These are phyloP conservation scores for Belonocnema kinseyi DNA, from an alignment of 1,140 invertebrate genomes.

Conservation along the genomic window DNA sequence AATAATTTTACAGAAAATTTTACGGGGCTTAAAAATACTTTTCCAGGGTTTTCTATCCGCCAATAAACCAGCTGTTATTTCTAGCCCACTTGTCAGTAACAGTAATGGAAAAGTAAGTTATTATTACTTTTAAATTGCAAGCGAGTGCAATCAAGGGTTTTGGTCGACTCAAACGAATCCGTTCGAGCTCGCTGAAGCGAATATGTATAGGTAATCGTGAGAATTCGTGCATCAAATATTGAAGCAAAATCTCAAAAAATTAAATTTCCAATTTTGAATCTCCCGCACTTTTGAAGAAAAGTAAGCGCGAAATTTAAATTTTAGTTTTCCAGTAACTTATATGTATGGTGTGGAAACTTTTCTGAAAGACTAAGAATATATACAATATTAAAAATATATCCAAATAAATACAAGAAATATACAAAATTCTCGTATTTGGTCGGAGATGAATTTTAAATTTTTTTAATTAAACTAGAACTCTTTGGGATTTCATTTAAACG, in stretches of 20 bases:
- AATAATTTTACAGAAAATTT: no score
- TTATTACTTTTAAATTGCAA: constrained; percentile 28
- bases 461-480: no score
- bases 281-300: neutral
- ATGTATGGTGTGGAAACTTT: no score
- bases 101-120: constrained; percentile 25
- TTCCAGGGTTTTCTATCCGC: neutral
- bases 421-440: no score
- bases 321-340: no score
- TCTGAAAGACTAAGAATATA: no score
- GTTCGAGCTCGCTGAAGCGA: constrained; percentile 4
- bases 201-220: neutral
- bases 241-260: neutral
- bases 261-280: neutral
- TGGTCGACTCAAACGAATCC: constrained; percentile 18
- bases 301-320: no score
- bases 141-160: constrained; percentile 26
- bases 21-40: neutral
- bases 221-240: neutral
- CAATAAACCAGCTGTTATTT: constrained; percentile 27
- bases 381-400: no score
- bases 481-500: no score
- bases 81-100: constrained; percentile 8
- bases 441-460: no score
- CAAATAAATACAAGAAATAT: no score